phyloP scores from a whole-genome alignment of 2,888 invertebrate genomes.

The Drosophila austrosaltans region DNA sequence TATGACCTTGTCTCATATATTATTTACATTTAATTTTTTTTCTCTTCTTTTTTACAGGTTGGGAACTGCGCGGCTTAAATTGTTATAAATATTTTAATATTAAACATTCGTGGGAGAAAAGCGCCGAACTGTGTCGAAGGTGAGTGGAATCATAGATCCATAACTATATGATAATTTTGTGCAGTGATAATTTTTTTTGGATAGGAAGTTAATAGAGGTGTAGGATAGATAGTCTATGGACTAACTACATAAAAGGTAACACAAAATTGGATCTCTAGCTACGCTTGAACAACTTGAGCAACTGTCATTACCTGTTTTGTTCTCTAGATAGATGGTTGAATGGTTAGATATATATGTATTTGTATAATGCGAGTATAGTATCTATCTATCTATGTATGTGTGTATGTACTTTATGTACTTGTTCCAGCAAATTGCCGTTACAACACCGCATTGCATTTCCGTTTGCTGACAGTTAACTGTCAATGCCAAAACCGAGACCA shows the following conservation, averaged over 20 bases:
- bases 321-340: slow-evolving; percentile 46
- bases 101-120: slow-evolving; percentile 97
- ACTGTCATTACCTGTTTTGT: slow-evolving; percentile 65
- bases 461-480: slow-evolving; percentile 73
- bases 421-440: slow-evolving; percentile 62
- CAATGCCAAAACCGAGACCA: slow-evolving; percentile 71
- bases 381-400: neutral
- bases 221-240: slow-evolving; percentile 6
- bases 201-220: slow-evolving; percentile 57
- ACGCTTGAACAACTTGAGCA: slow-evolving; percentile 56
- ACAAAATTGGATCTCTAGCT: slow-evolving; percentile 37
- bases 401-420: slow-evolving; percentile 27
- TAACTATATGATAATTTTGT: slow-evolving; percentile 66
- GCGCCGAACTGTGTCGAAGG: slow-evolving; percentile 97
- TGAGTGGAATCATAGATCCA: slow-evolving; percentile 84
- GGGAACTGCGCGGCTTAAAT: slow-evolving; percentile 95
- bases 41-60: slow-evolving; percentile 87
- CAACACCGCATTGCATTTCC: slow-evolving; percentile 76
- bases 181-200: slow-evolving; percentile 18
- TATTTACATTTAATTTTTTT: slow-evolving; percentile 57
- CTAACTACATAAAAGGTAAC: slow-evolving; percentile 31
- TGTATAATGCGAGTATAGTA: neutral
- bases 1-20: slow-evolving; percentile 57
- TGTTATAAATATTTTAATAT: slow-evolving; percentile 98
- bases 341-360: slow-evolving; percentile 15